Evolutionary conservation across 2,797 vertebrate genomes (phyloP).

Genomic region (Microctenopoma stevenorrisi): DNA sequence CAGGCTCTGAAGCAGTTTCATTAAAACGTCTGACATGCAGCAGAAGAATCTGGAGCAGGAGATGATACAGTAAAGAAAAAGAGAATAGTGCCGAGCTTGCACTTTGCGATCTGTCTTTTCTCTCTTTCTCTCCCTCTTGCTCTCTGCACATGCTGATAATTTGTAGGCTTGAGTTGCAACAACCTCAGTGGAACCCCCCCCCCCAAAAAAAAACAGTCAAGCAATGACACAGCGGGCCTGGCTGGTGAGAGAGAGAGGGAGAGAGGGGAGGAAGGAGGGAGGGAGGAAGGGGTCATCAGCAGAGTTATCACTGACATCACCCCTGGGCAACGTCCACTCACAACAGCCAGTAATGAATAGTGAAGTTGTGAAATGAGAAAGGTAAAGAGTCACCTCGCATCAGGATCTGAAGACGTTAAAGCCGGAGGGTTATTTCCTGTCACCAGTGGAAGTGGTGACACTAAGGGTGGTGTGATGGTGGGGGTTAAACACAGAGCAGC

Average conservation of each 20-base stretch:
- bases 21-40: constrained; percentile 28
- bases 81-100: constrained; percentile 58
- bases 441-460: constrained; percentile 20
- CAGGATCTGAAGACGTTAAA: constrained; percentile 23
- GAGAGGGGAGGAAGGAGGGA: background rate
- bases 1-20: constrained; percentile 36
- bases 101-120: constrained; percentile 52
- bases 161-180: constrained; percentile 46
- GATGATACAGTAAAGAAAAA: constrained; percentile 23
- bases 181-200: constrained; percentile 17
- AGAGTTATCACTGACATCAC: constrained; percentile 28
- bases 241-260: background rate
- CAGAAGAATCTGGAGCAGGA: constrained; percentile 46
- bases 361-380: constrained; percentile 72
- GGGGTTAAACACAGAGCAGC: constrained; percentile 22
- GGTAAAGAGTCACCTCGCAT: constrained; percentile 56
- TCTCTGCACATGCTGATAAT: constrained; percentile 54
- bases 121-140: constrained; percentile 6
- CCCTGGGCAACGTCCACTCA: constrained; percentile 52
- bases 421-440: constrained; percentile 47
- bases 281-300: background rate
- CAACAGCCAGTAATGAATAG: constrained; percentile 56
- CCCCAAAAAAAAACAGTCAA: constrained; percentile 1
- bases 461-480: constrained; percentile 13
- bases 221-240: constrained; percentile 7